Base-by-base conservation (phyloP, 2,888 invertebrate species). In the Malacosoma neustria region DNA sequence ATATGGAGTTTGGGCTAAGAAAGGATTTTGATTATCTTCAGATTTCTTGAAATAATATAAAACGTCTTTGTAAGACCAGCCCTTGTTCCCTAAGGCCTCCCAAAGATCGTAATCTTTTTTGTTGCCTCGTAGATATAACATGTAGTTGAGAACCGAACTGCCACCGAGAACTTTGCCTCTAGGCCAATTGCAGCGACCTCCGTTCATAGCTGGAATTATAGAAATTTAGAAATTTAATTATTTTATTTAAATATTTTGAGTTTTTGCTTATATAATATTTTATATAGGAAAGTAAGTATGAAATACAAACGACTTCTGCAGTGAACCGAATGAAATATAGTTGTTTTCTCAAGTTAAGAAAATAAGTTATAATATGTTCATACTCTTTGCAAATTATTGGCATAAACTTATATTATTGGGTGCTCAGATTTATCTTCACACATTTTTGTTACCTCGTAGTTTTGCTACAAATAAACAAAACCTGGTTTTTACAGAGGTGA, bases 161-260 rank as follows among this genome's bases (percentile, higher is more conserved):
- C 97, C 97, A 0, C 97, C 97, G 2, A 97, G 87, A 0, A 96
- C 95, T 71, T 96, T 97, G 1, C 97, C 97, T 12, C 98, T 87
- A 0, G 95, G 95, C 96, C 95, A 96, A 72, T 95, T 96, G 69
- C 95, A 96, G 15, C 95, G 88, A 4, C 92, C 91, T 29, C 91
- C 90, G 55, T 91, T 91, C 95, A 95, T 95, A 3, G 93, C 95
- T 94, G 74, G 15, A 85, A 85, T 48, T 31, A 42, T 32, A 29
- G 35, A 43, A 36, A 29, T 29, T n/a, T n/a, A n/a, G n/a, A n/a
- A n/a, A n/a, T n/a, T n/a, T n/a, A n/a, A n/a, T 30, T 32, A 15
- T 11, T n/a, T 30, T n/a, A 5, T 15, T 12, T 29, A 12, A 29
- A 1, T 33, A 30, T 12, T 14, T 7, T n/a, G 4, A 3, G 9